Evolutionary conservation across 2,113 vertebrate species (phyloP), one percentile per base, ranked within the genome.

Genomic region (Brachyhypopomus gauderio): DNA sequence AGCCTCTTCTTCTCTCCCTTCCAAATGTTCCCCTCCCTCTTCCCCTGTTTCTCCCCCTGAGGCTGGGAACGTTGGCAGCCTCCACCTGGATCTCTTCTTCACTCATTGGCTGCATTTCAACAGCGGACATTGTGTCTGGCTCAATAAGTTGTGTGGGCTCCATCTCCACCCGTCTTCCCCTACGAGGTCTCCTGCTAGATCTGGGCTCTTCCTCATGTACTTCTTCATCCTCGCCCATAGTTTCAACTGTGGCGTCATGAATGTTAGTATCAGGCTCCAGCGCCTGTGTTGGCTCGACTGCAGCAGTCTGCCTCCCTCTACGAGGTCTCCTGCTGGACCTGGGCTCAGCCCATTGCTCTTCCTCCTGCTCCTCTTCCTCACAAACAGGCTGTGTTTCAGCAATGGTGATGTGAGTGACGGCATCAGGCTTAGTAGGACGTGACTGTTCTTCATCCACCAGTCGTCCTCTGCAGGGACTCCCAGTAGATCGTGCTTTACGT

Each of bases 301-400:
- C 8, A 8, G 11, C 3, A 3, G 3, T 23, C 56, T n/a, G 71
- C 59, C 72, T 77, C 41, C 20, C 30, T 2, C 60, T 75, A 16
- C 27, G 6, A 62, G 62, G 6, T 25, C 27, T 55, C 27, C 12
- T 45, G 20, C 52, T 73, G 34, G 16, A 66, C 8, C 6, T 60
- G 27, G 34, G 25, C 48, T 55, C 55, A 72, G 1, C 59, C 2
- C 67, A 4, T 6, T 75, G 3, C 64, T 67, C 48, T 8, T 55
- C 78, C 11, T 78, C 70, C n/a, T 12, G 60, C 14, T 85, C 62
- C 1, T 83, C 83, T 41, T 75, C 83, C 36, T 80, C 56, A 80
- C 22, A 72, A 27, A 88, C 11, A 0, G 88, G 88, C 77, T 87
- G 88, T 2, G 89, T 89, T 80, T 89, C 86, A 23, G 62, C 56